These are phyloP conservation scores for Semaprochilodus insignis DNA, from an alignment of 2,797 vertebrate species.

Conservation along the genomic window DNA sequence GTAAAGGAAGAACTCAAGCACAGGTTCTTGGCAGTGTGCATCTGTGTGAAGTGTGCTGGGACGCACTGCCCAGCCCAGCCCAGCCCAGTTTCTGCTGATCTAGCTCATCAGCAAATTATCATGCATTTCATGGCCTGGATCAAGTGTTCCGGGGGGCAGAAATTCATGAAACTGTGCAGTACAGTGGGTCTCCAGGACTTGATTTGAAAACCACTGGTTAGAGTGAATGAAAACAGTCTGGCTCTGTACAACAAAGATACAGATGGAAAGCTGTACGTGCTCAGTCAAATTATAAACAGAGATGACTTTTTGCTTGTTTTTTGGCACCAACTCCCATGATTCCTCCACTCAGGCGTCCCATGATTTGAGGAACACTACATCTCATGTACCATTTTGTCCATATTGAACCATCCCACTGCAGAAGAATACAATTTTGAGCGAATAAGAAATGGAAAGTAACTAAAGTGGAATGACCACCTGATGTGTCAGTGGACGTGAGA, in stretches of 20 bases:
- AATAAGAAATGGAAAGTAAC: slow-evolving; percentile 1
- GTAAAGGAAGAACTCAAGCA: not conserved
- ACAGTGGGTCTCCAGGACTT: no score
- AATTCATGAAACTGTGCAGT: no score
- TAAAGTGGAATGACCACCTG: not conserved
- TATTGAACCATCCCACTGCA: not conserved
- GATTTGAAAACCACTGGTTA: no score
- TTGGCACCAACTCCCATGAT: not conserved
- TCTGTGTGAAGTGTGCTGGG: not conserved
- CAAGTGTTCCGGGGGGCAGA: no score
- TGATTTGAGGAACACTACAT: not conserved
- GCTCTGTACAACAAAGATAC: not conserved
- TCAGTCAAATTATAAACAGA: not conserved
- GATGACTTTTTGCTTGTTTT: not conserved
- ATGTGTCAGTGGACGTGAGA: slow-evolving; percentile 9
- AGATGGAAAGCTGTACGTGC: not conserved
- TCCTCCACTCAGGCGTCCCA: not conserved
- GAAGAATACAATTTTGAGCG: not conserved
- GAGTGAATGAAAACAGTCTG: no score
- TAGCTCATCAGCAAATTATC: no score
- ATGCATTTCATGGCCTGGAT: no score
- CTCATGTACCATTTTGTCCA: not conserved
- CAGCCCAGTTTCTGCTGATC: no score
- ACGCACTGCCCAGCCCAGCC: no score
- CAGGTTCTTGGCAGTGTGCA: not conserved